phyloP scores from a whole-genome alignment of 1,140 invertebrate genomes.

The Cheumatopsyche charites region DNA sequence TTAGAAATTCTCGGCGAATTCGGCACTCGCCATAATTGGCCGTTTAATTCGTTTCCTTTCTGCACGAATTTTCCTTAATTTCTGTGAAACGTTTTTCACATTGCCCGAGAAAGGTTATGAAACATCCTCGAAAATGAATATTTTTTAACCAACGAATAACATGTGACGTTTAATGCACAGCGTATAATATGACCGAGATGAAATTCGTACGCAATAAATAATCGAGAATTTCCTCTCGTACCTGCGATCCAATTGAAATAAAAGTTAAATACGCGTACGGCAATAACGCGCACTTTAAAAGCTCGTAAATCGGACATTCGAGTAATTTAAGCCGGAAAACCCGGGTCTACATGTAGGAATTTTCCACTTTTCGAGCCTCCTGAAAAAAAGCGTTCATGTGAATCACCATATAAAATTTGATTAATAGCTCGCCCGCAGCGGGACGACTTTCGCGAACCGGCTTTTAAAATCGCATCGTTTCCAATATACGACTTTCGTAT shows the following conservation, averaged over 20 bases:
- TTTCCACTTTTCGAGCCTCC: conserved; percentile 13
- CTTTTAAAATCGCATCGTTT: not conserved
- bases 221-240: not conserved
- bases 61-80: conserved; percentile 28
- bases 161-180: too few relatives aligned
- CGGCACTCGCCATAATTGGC: conserved; percentile 29
- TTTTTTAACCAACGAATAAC: too few relatives aligned
- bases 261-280: conserved; percentile 3
- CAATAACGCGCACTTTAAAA: not conserved
- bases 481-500: not conserved
- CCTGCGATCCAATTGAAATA: not conserved
- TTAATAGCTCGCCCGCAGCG: conserved; percentile 2
- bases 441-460: too few relatives aligned
- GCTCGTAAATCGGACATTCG: conserved; percentile 7
- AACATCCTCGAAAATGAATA: too few relatives aligned
- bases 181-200: too few relatives aligned
- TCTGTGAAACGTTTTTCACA: conserved; percentile 17
- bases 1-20: conserved; percentile 5
- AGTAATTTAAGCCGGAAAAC: conserved; percentile 11
- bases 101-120: not conserved
- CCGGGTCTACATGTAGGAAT: not conserved
- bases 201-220: not conserved
- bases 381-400: not conserved
- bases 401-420: conserved; percentile 25
- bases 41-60: conserved; percentile 33